phyloP scores from a whole-genome alignment of 2,113 vertebrate genomes.

The Crypturellus undulatus region DNA sequence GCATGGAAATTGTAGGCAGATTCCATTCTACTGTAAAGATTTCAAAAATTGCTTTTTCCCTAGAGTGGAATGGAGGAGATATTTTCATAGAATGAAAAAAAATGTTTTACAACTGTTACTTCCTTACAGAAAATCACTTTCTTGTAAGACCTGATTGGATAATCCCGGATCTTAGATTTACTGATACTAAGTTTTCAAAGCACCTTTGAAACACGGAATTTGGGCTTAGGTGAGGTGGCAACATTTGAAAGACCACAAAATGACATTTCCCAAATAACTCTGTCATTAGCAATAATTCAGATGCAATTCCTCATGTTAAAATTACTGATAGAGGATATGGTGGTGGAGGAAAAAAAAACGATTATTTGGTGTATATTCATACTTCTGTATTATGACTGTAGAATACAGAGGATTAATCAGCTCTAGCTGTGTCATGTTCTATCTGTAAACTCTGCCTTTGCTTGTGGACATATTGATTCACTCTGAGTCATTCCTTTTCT shows the following conservation, averaged over 20 bases:
- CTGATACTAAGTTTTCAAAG: background rate
- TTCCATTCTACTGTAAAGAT: background rate
- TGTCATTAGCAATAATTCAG: background rate
- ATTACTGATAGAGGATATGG: background rate
- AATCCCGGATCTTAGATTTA: background rate
- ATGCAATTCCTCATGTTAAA: background rate
- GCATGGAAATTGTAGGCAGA: background rate
- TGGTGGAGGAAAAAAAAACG: background rate
- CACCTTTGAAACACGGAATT: background rate
- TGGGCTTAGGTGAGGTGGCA: background rate
- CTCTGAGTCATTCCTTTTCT: conserved; percentile 56
- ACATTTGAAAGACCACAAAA: background rate
- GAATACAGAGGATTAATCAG: background rate
- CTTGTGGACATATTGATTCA: conserved; percentile 43
- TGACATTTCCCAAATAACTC: background rate
- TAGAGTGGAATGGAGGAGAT: background rate
- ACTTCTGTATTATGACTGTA: background rate
- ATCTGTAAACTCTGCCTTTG: conserved; percentile 42
- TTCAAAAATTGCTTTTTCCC: background rate
- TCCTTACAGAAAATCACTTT: background rate
- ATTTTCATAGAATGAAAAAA: background rate
- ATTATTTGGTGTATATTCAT: background rate
- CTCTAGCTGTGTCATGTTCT: background rate
- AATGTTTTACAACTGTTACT: background rate
- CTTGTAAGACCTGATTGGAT: background rate